These are phyloP conservation scores for Ctena decussata DNA, from an alignment of 2,888 invertebrate species.

Conservation along the genomic window DNA sequence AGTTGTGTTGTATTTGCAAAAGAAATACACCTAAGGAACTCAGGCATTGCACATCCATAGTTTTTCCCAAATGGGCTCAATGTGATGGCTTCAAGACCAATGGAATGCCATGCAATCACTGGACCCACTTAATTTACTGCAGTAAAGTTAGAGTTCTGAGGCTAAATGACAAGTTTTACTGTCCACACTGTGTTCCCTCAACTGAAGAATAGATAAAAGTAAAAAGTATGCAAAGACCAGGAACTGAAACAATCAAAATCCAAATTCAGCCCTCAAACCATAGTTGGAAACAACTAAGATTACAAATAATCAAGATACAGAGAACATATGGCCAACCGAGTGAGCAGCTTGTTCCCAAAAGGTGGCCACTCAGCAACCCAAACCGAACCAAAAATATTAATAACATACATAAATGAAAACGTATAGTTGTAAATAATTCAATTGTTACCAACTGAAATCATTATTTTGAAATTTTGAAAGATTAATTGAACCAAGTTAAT, in stretches of 20 bases:
- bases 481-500: background rate
- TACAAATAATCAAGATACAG: too few species aligned
- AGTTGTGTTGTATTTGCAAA: slow-evolving; percentile 10
- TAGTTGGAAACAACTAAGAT: too few species aligned
- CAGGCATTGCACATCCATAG: background rate
- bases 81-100: slow-evolving; percentile 1
- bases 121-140: background rate
- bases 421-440: background rate
- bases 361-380: too few species aligned
- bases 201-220: background rate
- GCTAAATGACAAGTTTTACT: background rate
- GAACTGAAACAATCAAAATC: too few species aligned
- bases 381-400: background rate
- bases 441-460: background rate
- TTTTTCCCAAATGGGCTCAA: slow-evolving; percentile 2
- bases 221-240: too few species aligned
- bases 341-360: too few species aligned
- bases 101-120: background rate
- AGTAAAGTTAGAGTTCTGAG: background rate
- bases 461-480: background rate
- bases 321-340: too few species aligned
- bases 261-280: too few species aligned
- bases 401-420: background rate
- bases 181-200: background rate
- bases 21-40: background rate